These are phyloP conservation scores for Atherinomorus stipes DNA, from an alignment of 2,113 vertebrate species.

Conservation along the genomic window DNA sequence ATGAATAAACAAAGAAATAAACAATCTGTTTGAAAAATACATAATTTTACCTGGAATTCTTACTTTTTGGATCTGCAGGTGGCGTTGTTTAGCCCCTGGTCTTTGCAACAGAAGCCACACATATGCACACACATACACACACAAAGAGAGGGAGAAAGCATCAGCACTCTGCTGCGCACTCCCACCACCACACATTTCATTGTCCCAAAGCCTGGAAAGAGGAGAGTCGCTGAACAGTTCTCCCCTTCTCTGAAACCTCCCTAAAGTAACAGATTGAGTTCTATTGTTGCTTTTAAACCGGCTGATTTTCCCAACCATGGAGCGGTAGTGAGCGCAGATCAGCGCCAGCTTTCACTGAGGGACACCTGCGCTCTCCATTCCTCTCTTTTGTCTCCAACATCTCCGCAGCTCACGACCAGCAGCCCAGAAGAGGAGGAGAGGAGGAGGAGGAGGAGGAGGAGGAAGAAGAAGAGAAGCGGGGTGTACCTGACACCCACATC, in stretches of 20 bases:
- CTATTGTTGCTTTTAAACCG: constrained; percentile 6
- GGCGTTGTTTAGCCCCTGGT: constrained; percentile 48
- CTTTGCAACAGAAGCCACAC: neutral
- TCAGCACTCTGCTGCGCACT: constrained; percentile 26
- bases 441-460: constrained; percentile 33
- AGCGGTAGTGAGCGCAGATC: constrained; percentile 2
- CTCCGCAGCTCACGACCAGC: constrained; percentile 52
- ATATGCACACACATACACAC: neutral
- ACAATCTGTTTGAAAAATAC: no score
- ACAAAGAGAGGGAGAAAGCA: constrained; percentile 25
- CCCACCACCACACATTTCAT: constrained; percentile 32
- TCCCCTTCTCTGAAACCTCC: neutral
- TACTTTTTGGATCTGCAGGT: constrained; percentile 27
- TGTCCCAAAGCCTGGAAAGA: constrained; percentile 42
- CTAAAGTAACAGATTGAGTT: neutral
- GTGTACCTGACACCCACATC: constrained; percentile 68
- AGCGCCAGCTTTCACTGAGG: constrained; percentile 36
- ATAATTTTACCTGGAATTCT: neutral
- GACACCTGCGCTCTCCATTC: constrained; percentile 60
- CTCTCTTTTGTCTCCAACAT: constrained; percentile 68
- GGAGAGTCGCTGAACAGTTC: neutral
- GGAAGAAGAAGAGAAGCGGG: constrained; percentile 46
- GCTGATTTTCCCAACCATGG: constrained; percentile 26
- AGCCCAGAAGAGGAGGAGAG: constrained; percentile 19
- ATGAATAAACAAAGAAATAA: no score